These are phyloP conservation scores for Lateolabrax maculatus DNA, from an alignment of 2,797 vertebrate species.

Conservation along the genomic window DNA sequence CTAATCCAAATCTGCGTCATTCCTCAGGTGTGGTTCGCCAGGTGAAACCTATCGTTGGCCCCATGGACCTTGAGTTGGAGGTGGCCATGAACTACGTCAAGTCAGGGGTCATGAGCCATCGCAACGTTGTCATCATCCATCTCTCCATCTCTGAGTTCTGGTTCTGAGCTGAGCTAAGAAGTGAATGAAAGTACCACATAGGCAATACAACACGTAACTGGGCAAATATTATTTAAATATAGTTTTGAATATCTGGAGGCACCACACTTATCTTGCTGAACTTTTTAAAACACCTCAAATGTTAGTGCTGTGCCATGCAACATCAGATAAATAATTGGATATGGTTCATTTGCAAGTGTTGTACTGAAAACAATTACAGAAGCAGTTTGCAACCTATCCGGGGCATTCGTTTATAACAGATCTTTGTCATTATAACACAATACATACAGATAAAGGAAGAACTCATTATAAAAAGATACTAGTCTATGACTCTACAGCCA, in stretches of 20 bases:
- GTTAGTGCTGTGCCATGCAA: neutral
- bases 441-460: neutral
- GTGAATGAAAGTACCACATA: neutral
- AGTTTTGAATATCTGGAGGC: conserved; percentile 4
- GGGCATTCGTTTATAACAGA: neutral
- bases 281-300: neutral
- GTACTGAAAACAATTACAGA: neutral
- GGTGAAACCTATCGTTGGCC: conserved; percentile 88
- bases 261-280: neutral
- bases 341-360: neutral
- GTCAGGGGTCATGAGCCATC: conserved; percentile 86
- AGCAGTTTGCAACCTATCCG: neutral
- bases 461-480: neutral
- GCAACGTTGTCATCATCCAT: conserved; percentile 88
- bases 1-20: conserved; percentile 8
- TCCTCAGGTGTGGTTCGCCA: conserved; percentile 89
- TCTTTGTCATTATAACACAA: conserved; percentile 11
- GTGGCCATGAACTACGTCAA: conserved; percentile 90
- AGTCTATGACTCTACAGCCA: neutral
- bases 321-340: conserved; percentile 1
- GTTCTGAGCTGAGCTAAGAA: conserved; percentile 82
- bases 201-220: neutral
- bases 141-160: conserved; percentile 91
- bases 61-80: conserved; percentile 85
- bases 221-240: neutral